These are phyloP conservation scores for Eublepharis macularius DNA, from an alignment of 2,113 vertebrate species.

Conservation along the genomic window DNA sequence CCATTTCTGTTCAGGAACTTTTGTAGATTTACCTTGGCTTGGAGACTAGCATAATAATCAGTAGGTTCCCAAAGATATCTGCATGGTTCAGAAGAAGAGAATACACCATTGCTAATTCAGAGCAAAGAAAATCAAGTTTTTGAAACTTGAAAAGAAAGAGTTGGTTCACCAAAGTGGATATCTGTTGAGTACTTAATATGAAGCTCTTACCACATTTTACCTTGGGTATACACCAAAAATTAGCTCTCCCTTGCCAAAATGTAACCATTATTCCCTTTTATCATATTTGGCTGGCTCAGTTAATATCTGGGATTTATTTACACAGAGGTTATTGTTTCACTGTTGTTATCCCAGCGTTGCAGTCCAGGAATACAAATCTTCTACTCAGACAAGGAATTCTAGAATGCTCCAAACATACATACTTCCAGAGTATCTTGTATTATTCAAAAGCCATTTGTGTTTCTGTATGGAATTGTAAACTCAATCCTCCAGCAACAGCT, in stretches of 20 bases:
- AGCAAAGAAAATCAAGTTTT: background rate
- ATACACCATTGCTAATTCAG: background rate
- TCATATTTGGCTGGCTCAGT: background rate
- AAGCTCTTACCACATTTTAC: no score
- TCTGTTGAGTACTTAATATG: background rate
- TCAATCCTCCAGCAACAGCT: background rate
- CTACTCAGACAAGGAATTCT: background rate
- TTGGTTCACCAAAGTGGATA: background rate
- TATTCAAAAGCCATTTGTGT: background rate
- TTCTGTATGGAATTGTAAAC: background rate
- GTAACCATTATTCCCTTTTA: background rate
- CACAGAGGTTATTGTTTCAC: background rate
- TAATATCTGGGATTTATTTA: background rate
- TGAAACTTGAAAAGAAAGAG: background rate
- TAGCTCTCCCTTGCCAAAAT: background rate
- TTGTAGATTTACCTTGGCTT: background rate
- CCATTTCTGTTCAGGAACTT: background rate
- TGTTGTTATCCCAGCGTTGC: background rate
- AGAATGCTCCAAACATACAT: background rate
- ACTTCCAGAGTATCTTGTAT: background rate
- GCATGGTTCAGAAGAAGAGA: background rate
- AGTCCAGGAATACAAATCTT: background rate
- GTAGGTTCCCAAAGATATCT: background rate
- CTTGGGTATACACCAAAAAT: background rate
- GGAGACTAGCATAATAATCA: background rate